Base-by-base conservation (phyloP, 2,888 invertebrate species). In the Chymomyza amoena region DNA sequence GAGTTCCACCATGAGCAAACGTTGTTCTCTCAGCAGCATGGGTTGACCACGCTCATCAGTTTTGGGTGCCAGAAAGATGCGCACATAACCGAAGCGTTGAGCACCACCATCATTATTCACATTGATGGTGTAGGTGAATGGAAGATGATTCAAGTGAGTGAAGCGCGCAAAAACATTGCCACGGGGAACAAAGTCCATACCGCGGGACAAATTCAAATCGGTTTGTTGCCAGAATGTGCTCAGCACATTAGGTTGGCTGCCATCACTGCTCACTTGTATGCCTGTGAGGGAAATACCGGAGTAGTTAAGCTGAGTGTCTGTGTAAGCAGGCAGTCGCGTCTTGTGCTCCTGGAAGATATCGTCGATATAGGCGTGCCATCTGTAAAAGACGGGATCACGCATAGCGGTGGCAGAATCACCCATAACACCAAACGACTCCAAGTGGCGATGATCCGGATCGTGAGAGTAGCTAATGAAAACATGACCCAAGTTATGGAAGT, bases 371-470 rank as follows among this genome's bases (percentile, higher is more conserved):
- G 95, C 93, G 88, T 97, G 97, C 96, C 96, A 97, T 89, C 96
- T 94, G 92, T 97, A 97, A 93, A 97, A 97, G 18, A 95, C 92
- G 0, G 97, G 97, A 91, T 97, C 97, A 2, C 97, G 93, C 96
- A 97, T 97, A 0, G 97, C 96, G 0, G 96, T 96, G 0, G 96
- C 94, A 0, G 96, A 94, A 88, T 97, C 97, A 0, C 96, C 96
- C 94, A 97, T 97, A 36, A 96, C 95, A 54, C 95, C 95, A 84
- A 95, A 95, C 61, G 94, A 94, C 92, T 97, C 97, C 95, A 96
- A 88, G 66, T 90, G 89, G 62, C 91, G 90, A 88, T 95, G 94
- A 90, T 96, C 96, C 0, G 97, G 96, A 90, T 97, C 97, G 87
- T 97, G 97, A 3, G 94, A 92, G 89, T 94, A 95, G 0, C 96